phyloP scores from a whole-genome alignment of 30 jellyfish, hydroid and myxozoan species.

The Turritopsis rubra region DNA sequence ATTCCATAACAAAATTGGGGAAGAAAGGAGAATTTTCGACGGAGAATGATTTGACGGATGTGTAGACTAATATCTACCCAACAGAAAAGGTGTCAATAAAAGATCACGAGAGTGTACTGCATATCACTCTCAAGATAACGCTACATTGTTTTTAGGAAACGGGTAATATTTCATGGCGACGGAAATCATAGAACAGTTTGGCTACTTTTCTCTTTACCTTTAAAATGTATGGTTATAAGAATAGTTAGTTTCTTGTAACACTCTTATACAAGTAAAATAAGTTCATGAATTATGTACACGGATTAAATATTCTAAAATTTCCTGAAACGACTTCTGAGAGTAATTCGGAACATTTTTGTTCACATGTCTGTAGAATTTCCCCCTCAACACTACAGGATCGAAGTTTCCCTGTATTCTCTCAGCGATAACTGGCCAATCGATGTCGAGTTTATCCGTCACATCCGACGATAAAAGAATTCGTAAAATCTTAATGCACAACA shows the following conservation, averaged over 20 bases:
- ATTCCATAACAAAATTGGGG: too few relatives aligned
- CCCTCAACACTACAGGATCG: constrained; percentile 1
- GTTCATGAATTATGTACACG: neutral
- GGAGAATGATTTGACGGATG: too few relatives aligned
- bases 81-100: too few relatives aligned
- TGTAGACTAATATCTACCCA: too few relatives aligned
- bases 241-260: too few relatives aligned
- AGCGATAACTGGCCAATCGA: neutral
- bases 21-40: too few relatives aligned
- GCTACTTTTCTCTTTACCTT: neutral
- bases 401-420: neutral
- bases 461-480: neutral
- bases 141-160: too few relatives aligned
- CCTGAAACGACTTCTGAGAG: neutral
- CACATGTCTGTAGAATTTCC: neutral
- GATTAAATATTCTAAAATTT: neutral
- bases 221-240: too few relatives aligned
- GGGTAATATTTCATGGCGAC: too few relatives aligned
- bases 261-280: too few relatives aligned
- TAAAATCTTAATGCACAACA: neutral
- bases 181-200: neutral
- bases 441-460: neutral
- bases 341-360: neutral
- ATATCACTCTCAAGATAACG: too few relatives aligned
- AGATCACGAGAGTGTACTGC: too few relatives aligned